Evolutionary conservation across 2,113 vertebrate genomes (phyloP).

Genomic region (Podarcis cretensis): DNA sequence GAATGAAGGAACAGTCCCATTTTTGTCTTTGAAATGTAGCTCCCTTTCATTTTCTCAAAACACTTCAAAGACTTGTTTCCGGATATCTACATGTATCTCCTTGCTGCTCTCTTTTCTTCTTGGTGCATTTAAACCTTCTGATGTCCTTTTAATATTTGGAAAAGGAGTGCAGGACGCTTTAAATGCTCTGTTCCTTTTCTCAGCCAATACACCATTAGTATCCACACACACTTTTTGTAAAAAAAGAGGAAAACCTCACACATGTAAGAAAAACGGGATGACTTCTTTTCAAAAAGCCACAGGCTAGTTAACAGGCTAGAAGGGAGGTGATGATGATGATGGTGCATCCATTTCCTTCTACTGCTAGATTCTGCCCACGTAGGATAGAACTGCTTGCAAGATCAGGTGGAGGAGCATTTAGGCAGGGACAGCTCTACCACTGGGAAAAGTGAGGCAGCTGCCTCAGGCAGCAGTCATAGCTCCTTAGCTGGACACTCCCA

Average conservation of each 20-base stretch:
- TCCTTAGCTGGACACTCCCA: too few species aligned
- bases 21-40: constrained; percentile 57
- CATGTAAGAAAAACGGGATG: constrained; percentile 38
- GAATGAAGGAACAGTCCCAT: constrained; percentile 41
- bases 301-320: neutral
- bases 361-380: neutral
- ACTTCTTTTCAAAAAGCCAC: neutral
- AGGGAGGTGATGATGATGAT: neutral
- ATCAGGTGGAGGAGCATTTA: too few species aligned
- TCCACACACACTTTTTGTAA: constrained; percentile 39
- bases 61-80: constrained; percentile 59
- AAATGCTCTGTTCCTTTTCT: constrained; percentile 49
- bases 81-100: constrained; percentile 38
- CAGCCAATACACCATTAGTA: constrained; percentile 49
- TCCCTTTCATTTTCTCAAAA: constrained; percentile 51
- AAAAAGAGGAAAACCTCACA: neutral
- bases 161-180: constrained; percentile 57
- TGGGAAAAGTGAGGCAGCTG: too few species aligned
- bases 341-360: neutral
- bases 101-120: constrained; percentile 63
- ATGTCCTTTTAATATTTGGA: constrained; percentile 60
- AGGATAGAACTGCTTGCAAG: neutral
- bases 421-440: too few species aligned
- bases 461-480: too few species aligned
- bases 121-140: constrained; percentile 53